Base-by-base conservation (phyloP, 1,140 invertebrate species). In the Marisa cornuarietis region DNA sequence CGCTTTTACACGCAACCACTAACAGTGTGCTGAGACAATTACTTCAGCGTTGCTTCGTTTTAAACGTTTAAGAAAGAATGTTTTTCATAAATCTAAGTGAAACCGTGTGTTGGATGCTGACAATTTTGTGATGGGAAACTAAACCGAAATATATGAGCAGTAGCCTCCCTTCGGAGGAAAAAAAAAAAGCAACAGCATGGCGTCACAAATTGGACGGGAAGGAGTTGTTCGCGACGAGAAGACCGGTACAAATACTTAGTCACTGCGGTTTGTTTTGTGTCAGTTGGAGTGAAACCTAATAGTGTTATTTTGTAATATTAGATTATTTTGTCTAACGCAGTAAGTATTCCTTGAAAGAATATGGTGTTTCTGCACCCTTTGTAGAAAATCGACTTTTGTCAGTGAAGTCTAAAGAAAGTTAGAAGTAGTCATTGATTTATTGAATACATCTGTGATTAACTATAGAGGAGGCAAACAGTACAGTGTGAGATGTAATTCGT, bases 191-290 rank as follows among this genome's bases (percentile, higher is more conserved):
- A 58, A 31, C 51, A 76, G 16, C 68, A 79, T 79, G 81, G 77
- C 76, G 31, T 18, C 61, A 9, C 74, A n/a, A 4, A 26, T 77
- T 11, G 81, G 80, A 65, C 24, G 83, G 42, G 71, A 61, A 54
- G 83, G 83, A 20, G 83, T 84, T 20, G 79, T 84, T 52, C 81
- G 83, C 20, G 83, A 84, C 75, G 81, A 80, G 69, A 80, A 82
- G 61, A 83, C 82, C 52, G 82, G 82, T 83, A 66, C 26, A 61
- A 42, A 49, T 63, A 16, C 22, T 61, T 31, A 52, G 31, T 11
- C 24, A 24, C n/a, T 11, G 24, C 11, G 61, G 22, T 62, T 18
- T 62, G 22, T 26, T 42, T 62, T 77, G 77, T 58, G 20, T 16
- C 11, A 42, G 16, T 9, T 49, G 52, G 58, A 51, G 5, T 72